Conservation (phyloP, 2,797 vertebrate species). For the Eulemur mongoz region DNA sequence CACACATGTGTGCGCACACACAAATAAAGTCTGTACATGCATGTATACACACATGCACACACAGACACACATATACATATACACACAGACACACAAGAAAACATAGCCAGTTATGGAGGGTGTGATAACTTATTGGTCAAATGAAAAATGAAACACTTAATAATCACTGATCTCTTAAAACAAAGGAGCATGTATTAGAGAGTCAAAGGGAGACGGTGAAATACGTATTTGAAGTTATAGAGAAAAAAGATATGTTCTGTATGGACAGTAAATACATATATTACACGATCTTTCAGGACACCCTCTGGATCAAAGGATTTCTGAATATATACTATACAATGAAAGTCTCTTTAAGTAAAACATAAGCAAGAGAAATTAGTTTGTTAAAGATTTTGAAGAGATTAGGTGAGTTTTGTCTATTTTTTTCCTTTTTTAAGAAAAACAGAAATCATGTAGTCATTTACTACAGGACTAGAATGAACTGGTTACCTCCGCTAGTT, state of each 20-base stretch:
- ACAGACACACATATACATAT: background rate
- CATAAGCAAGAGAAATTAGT: background rate
- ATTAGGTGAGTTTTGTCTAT: background rate
- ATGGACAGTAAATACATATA: background rate
- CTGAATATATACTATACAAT: background rate
- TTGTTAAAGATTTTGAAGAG: background rate
- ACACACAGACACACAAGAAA: background rate
- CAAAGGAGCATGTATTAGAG: background rate
- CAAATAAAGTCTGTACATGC: background rate
- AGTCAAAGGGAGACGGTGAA: background rate
- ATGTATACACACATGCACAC: background rate
- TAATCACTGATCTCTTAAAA: background rate
- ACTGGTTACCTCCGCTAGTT: background rate
- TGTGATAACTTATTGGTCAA: background rate
- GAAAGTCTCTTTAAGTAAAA: background rate
- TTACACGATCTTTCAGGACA: background rate
- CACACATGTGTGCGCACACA: background rate
- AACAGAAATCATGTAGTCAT: background rate
- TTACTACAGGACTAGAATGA: background rate
- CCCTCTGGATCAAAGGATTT: background rate
- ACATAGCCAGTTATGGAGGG: background rate
- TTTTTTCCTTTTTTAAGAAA: background rate
- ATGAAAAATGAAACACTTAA: background rate
- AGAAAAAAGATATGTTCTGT: background rate
- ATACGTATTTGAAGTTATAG: background rate